Base-by-base conservation (phyloP, 1,140 invertebrate genomes). In the Drosophila serrata region DNA sequence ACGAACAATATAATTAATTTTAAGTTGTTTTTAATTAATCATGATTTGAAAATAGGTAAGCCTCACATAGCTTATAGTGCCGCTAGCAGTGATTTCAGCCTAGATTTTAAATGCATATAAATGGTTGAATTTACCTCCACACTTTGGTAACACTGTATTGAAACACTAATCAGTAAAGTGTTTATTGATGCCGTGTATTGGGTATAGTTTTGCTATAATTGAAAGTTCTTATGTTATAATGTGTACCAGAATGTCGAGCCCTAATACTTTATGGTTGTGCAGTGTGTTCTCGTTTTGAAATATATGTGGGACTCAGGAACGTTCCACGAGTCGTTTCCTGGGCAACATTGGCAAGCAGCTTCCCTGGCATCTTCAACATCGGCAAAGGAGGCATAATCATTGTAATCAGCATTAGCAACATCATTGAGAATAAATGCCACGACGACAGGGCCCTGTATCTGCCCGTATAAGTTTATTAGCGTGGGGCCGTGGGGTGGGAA, bases 371-470 rank as follows among this genome's bases (percentile, higher is more conserved):
- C 39, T 37, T 64, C 15, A 29, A 33, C 62, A 68, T 42, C 37
- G 37, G 35, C 43, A 39, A 35, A 29, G 35, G 31, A 64, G 43
- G 64, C 24, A 57, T 58, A 48, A 55, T 58, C 53, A 68, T 79
- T 69, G 69, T 64, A 75, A 82, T 82, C 64, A 81, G 60, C 77
- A 81, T 81, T 81, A 81, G 77, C 77, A 81, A 81, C 77, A 75
- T 81, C 77, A 80, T 81, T 84, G 80, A 82, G 80, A 84, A 82
- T 82, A 84, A 84, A 82, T 84, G 81, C 80, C 75, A 82, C 70
- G 78, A 76, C 80, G 11, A n/a, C 31, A 13, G 59, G 19, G n/a
- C 5, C 56, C 29, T 51, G 37, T 39, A 48, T 45, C 48, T 63
- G 29, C 15, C 35, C 12, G 39, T 48, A 60, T 63, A 57, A 39